A percentile compares a stretch with the other conserved stretches of the same genome.
Conservation (phyloP, 37 sponge, comb jelly and placozoan genomes). For the Hexactinellida sp. region DNA sequence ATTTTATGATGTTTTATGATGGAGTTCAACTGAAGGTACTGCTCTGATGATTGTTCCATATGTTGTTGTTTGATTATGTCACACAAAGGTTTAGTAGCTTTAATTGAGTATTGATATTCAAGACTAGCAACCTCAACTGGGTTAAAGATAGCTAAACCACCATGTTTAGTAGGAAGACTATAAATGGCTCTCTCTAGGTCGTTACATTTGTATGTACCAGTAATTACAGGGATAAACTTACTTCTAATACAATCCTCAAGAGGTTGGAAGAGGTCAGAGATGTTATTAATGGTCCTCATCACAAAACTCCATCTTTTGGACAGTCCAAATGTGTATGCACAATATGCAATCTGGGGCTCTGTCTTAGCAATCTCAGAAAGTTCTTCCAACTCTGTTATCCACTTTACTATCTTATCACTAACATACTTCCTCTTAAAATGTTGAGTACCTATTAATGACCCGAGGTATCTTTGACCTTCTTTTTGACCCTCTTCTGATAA, state of each 20-base stretch:
- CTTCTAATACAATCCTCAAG: conserved; percentile 6
- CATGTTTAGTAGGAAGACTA: not conserved
- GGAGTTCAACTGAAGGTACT: too few species aligned
- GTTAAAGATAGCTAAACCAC: not conserved
- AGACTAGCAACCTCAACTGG: not conserved
- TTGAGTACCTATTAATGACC: conserved; percentile 30
- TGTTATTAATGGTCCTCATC: not conserved
- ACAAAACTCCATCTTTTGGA: not conserved
- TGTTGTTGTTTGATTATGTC: too few species aligned
- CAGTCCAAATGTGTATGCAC: conserved; percentile 5
- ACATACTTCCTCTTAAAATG: conserved; percentile 24
- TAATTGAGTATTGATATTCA: too few species aligned
- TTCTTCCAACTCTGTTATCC: conserved; percentile 17
- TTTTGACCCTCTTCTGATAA: conserved; percentile 34
- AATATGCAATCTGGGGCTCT: conserved; percentile 32
- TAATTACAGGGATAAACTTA: not conserved
- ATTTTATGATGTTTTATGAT: too few species aligned
- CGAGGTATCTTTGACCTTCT: conserved; percentile 35
- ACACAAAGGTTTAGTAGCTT: too few species aligned
- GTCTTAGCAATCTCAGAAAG: conserved; percentile 25
- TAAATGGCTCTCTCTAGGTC: too few species aligned
- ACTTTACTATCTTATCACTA: conserved; percentile 14
- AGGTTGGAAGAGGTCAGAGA: conserved; percentile 15
- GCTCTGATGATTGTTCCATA: too few species aligned
- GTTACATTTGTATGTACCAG: too few species aligned